Evolutionary conservation across 92 coral and sea anemone genomes (phyloP).

Genomic region (Paramuricea clavata): DNA sequence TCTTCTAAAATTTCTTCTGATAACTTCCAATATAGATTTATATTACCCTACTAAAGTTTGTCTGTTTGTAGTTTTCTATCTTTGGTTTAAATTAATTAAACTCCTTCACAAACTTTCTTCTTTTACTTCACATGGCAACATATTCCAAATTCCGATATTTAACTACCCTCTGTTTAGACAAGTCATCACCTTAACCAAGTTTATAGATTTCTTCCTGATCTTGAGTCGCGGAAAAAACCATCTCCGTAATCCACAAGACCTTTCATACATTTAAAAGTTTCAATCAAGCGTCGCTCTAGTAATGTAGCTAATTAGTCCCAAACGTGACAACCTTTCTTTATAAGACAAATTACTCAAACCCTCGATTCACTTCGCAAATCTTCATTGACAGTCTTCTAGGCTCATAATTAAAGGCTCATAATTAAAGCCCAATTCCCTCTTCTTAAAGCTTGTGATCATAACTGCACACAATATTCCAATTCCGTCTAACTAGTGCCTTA

Average conservation of each 20-base stretch:
- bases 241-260: not conserved
- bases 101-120: not conserved
- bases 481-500: not conserved
- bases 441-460: slow-evolving; percentile 5
- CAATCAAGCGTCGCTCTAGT: not conserved
- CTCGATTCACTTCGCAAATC: not conserved
- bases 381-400: slow-evolving; percentile 4
- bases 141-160: slow-evolving; percentile 11
- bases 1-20: not conserved
- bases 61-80: not conserved
- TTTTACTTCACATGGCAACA: not conserved
- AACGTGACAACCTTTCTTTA: not conserved
- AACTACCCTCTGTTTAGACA: not conserved
- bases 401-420: no score
- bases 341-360: not conserved
- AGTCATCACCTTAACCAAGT: not conserved
- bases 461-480: slow-evolving; percentile 10
- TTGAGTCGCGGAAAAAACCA: not conserved
- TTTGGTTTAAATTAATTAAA: not conserved
- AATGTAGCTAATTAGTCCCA: not conserved
- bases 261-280: not conserved
- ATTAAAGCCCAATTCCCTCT: slow-evolving; percentile 5
- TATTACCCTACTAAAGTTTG: not conserved
- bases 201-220: not conserved
- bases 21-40: not conserved